A percentile compares a stretch with the other conserved stretches of the same genome.
Evolutionary conservation across 2,888 invertebrate species (phyloP).

Genomic region (Tetragonisca angustula): DNA sequence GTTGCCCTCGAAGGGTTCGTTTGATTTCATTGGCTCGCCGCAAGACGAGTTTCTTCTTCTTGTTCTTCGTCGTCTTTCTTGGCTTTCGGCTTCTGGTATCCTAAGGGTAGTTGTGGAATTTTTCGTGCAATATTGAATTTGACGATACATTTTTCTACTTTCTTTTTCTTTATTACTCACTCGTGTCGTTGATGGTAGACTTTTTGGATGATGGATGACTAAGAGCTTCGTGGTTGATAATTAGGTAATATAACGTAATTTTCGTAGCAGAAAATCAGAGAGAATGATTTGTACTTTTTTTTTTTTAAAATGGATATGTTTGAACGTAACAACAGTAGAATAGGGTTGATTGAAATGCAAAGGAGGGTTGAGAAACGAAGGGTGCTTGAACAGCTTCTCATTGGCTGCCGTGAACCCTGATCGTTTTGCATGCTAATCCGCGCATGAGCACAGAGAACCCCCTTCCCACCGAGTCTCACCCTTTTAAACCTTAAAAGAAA

Average conservation of each 20-base stretch:
- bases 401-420: conserved; percentile 46
- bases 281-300: background rate
- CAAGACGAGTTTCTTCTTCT: background rate
- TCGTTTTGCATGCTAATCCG: conserved; percentile 57
- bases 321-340: background rate
- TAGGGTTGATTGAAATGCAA: background rate
- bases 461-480: conserved; percentile 52
- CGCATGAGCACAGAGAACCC: conserved; percentile 64
- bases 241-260: background rate
- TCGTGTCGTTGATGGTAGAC: too few species aligned
- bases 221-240: background rate
- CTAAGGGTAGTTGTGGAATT: background rate
- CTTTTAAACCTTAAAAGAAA: conserved; percentile 66
- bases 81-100: background rate
- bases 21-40: conserved; percentile 10
- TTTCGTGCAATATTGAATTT: background rate
- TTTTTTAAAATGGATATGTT: background rate
- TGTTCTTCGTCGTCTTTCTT: background rate
- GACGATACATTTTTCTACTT: background rate
- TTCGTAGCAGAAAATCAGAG: background rate
- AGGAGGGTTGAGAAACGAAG: conserved; percentile 19
- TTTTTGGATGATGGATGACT: background rate
- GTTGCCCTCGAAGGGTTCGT: conserved; percentile 4
- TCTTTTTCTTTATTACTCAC: background rate
- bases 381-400: conserved; percentile 34